Evolutionary conservation across 1,140 invertebrate genomes (phyloP), one percentile per base, ranked within the genome.

Genomic region (Drosophila bipectinata): DNA sequence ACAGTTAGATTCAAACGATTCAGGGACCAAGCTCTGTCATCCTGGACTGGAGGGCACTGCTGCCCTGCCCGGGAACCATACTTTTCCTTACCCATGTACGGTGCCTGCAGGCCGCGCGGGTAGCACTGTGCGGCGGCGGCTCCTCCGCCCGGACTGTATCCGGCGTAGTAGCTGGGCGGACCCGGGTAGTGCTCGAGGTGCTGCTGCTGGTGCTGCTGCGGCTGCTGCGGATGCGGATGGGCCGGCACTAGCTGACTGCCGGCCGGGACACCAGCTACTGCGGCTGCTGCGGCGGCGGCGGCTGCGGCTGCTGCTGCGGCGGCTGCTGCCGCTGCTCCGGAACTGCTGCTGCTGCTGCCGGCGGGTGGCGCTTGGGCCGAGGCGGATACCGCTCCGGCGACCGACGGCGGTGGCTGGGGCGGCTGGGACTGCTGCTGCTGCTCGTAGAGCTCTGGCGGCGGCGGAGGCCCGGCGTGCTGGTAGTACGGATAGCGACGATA

Each of bases 61-160:
- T 57, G 53, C 30, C 24, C 21, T 14, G 57, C 32, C 10, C 53
- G 44, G 72, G 78, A 88, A 90, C 85, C 91, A 92, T 92, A 92
- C 91, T 92, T 92, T 89, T 87, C 87, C 94, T 94, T 91, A 95
- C 94, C 94, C 91, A 95, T 93, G 91, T 94, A 95, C 66, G 95
- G 94, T 62, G 94, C 94, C 72, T 96, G 95, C 51, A 95, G 94
- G 77, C 95, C 95, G 73, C 95, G 95, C 8, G 95, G 93, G 56
- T 92, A 92, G 58, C 91, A 92, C 85, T 94, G 94, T 74, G 93
- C 94, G 83, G 92, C 94, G 56, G 82, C 82, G 3, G 91, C 93
- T 88, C 92, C 93, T 84, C 92, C 93, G 15, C 67, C 67, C 63
- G 94, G 94, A 77, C 94, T 93, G 79, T 95, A 94, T 24, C 93